Evolutionary conservation across 2,797 vertebrate species (phyloP).

Genomic region (Acestrorhynchus altus): DNA sequence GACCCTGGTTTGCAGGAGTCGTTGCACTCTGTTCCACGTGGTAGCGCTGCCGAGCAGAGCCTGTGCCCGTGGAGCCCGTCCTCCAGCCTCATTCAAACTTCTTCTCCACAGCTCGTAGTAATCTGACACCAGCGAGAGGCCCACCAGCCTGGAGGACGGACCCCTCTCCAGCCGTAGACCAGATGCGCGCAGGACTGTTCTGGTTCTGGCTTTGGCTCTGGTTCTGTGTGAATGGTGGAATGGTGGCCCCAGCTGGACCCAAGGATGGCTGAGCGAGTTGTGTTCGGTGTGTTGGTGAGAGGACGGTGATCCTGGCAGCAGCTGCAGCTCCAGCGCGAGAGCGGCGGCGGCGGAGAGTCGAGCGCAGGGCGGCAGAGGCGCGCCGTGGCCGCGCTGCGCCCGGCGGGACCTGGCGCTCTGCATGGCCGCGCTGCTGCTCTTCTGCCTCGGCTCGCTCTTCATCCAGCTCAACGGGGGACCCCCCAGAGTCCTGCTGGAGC

Average conservation of each 20-base stretch:
- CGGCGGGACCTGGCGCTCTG: constrained; percentile 92
- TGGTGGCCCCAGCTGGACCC: background rate
- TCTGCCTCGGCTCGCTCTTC: constrained; percentile 92
- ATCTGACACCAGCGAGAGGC: constrained; percentile 75
- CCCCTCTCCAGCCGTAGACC: constrained; percentile 63
- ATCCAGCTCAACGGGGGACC: constrained; percentile 95
- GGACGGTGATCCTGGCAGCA: constrained; percentile 79
- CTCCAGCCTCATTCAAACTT: constrained; percentile 69
- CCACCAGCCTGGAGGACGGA: constrained; percentile 69
- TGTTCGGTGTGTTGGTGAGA: constrained; percentile 83
- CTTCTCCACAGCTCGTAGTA: constrained; percentile 75
- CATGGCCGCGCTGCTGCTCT: constrained; percentile 91
- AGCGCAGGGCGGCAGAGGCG: background rate
- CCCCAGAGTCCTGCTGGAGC: constrained; percentile 90
- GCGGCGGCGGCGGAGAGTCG: constrained; percentile 69
- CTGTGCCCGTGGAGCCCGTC: background rate
- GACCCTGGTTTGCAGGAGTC: no score
- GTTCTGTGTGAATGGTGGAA: constrained; percentile 38
- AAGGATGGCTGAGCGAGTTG: constrained; percentile 87
- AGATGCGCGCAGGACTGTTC: no score
- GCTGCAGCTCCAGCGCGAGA: background rate
- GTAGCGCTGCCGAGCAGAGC: constrained; percentile 39
- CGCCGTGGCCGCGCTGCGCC: constrained; percentile 80
- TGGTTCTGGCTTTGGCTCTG: background rate
- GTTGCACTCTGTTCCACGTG: constrained; percentile 20